Evolutionary conservation across 1,140 invertebrate species (phyloP).

Genomic region (Lanistes nyassanus): DNA sequence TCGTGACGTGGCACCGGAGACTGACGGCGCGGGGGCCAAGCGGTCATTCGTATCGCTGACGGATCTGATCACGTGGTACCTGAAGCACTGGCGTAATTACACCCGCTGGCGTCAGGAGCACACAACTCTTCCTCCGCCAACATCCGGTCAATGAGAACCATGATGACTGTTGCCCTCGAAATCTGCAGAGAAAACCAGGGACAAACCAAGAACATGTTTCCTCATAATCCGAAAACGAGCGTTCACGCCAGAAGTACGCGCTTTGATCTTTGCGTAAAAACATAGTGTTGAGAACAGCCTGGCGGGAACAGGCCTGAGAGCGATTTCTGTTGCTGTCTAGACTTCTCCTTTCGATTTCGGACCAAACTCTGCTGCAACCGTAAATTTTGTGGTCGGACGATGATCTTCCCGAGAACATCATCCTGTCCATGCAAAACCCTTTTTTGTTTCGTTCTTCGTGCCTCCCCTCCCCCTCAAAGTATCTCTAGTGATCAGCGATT

Average conservation of each 20-base stretch:
- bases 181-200: not conserved
- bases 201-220: not conserved
- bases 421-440: no score
- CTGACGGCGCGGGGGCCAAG: not conserved
- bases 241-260: not conserved
- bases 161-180: not conserved
- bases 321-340: no score
- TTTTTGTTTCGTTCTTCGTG: no score
- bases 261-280: not conserved
- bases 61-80: slow-evolving; percentile 32
- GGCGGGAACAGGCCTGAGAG: no score
- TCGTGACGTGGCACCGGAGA: not conserved
- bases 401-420: no score
- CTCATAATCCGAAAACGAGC: not conserved
- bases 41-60: slow-evolving; percentile 31
- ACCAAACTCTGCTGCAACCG: no score
- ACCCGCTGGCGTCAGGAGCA: slow-evolving; percentile 22
- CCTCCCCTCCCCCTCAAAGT: no score
- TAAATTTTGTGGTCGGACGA: no score
- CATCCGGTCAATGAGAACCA: no score
- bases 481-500: no score
- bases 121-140: not conserved
- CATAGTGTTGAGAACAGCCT: not conserved
- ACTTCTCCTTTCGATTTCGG: no score
- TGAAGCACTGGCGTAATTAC: slow-evolving; percentile 32